Percentiles rank a stretch among this genome's conserved stretches.
Conservation (phyloP, 2,888 invertebrate genomes). For the Nemoura dubitans region DNA sequence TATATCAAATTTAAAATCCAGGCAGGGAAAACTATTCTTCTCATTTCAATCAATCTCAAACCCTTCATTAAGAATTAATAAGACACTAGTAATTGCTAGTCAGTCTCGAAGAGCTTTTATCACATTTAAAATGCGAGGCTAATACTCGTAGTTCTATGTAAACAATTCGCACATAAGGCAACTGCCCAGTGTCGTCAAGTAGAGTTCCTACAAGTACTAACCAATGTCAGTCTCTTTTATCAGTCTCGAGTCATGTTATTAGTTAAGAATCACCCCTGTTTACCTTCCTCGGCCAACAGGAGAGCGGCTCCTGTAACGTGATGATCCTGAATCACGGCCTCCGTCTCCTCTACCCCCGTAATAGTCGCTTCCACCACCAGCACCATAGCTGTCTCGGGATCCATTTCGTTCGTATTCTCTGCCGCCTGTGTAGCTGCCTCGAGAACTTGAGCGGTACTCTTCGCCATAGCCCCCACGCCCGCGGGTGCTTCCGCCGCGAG, state of each 20-base stretch:
- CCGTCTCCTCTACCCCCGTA: constrained; percentile 63
- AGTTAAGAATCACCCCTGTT: background rate
- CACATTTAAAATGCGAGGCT: too few species aligned
- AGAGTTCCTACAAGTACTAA: too few species aligned
- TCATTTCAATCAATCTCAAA: too few species aligned
- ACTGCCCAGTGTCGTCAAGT: too few species aligned
- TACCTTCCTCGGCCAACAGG: constrained; percentile 66
- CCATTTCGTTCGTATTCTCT: constrained; percentile 59
- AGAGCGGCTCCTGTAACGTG: constrained; percentile 65
- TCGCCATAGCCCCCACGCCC: constrained; percentile 58
- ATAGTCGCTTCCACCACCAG: constrained; percentile 55
- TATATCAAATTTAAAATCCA: too few species aligned
- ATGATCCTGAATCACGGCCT: constrained; percentile 65
- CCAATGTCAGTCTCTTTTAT: too few species aligned
- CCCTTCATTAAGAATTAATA: too few species aligned
- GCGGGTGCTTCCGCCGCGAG: constrained; percentile 55
- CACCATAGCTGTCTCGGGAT: constrained; percentile 58
- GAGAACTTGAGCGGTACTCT: constrained; percentile 57
- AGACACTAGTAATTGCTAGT: too few species aligned
- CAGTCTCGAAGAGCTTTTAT: too few species aligned
- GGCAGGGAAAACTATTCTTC: too few species aligned
- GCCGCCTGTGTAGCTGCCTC: constrained; percentile 55
- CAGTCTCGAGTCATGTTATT: background rate
- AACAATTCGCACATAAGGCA: too few species aligned
- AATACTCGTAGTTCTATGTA: too few species aligned